phyloP scores from a whole-genome alignment of 2,797 vertebrate species.

The Leucoraja ocellata region DNA sequence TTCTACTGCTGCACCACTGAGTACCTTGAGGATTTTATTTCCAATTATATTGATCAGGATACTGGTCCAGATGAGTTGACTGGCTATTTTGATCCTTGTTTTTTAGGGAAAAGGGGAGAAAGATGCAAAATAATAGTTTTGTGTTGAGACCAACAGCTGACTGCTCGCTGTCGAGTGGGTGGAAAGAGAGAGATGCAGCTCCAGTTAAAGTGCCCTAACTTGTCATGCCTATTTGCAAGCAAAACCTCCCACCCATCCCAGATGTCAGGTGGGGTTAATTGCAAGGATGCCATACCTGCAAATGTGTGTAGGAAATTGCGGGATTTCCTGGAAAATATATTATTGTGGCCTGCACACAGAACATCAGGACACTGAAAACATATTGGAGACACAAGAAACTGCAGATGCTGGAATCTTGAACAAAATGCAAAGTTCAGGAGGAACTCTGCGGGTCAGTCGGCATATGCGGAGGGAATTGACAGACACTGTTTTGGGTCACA shows the following conservation, averaged over 20 bases:
- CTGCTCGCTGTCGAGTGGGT: background rate
- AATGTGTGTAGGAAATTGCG: background rate
- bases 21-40: background rate
- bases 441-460: too few species aligned
- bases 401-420: too few species aligned
- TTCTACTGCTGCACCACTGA: too few species aligned
- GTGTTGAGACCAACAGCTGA: background rate
- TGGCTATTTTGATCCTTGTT: background rate
- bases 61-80: background rate
- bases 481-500: too few species aligned
- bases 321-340: background rate
- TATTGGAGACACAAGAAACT: background rate
- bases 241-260: background rate
- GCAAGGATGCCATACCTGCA: background rate
- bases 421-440: too few species aligned
- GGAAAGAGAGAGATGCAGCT: background rate
- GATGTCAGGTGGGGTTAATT: background rate
- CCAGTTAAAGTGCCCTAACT: background rate
- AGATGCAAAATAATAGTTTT: background rate
- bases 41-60: background rate
- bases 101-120: background rate
- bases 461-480: too few species aligned
- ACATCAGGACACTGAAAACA: background rate
- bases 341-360: background rate
- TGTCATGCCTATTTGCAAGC: background rate